Evolutionary conservation across 2,797 vertebrate species (phyloP).

Genomic region (Lithobates pipiens): DNA sequence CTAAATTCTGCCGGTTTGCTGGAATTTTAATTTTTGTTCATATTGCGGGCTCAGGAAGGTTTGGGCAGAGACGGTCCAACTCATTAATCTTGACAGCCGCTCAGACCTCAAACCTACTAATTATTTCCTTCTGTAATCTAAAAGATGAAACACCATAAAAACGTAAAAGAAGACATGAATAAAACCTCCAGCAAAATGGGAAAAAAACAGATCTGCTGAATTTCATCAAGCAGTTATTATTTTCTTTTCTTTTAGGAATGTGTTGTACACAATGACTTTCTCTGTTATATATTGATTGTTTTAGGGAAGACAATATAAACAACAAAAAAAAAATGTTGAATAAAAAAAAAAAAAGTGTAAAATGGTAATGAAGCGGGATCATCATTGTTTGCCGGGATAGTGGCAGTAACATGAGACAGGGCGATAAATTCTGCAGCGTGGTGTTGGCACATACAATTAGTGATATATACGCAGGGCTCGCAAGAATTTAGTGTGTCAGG

Average conservation of each 20-base stretch:
- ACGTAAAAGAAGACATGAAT: constrained; percentile 2
- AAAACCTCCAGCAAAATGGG: constrained; percentile 29
- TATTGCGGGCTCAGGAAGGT: neutral
- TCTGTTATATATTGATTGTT: constrained; percentile 16
- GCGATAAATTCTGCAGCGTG: neutral
- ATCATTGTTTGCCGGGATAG: constrained; percentile 8
- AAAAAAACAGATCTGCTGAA: constrained; percentile 4
- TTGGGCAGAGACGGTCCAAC: neutral
- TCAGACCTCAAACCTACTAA: constrained; percentile 25
- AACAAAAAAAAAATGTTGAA: neutral
- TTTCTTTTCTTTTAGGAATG: constrained; percentile 5
- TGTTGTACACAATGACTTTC: neutral
- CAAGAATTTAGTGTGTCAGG: neutral
- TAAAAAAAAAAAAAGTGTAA: neutral
- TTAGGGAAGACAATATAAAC: neutral
- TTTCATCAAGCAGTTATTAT: neutral
- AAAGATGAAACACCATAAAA: constrained; percentile 26
- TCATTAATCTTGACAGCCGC: constrained; percentile 39
- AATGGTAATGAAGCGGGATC: constrained; percentile 11
- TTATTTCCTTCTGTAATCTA: constrained; percentile 13
- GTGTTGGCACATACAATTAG: neutral
- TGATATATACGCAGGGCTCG: neutral
- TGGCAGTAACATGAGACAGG: neutral
- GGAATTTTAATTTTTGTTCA: constrained; percentile 19
- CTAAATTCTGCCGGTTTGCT: neutral